Evolutionary conservation across 2,888 invertebrate genomes (phyloP).

Genomic region (Sesamia inferens): DNA sequence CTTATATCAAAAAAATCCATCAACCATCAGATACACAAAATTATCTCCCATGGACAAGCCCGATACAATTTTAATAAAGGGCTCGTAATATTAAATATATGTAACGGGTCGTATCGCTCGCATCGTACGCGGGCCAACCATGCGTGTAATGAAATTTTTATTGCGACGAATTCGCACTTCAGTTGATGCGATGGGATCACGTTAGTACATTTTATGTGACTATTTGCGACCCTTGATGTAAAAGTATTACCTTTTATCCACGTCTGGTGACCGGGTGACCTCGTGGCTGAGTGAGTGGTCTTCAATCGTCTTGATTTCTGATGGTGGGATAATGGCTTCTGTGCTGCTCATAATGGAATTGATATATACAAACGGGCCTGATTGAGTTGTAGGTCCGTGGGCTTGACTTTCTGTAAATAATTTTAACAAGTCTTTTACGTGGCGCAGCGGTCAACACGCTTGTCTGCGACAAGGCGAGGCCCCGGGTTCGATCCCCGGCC

Average conservation of each 20-base stretch:
- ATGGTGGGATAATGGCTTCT: neutral
- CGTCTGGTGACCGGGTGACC: constrained; percentile 37
- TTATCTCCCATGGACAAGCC: constrained; percentile 47
- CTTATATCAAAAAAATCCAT: constrained; percentile 30
- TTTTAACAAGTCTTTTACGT: neutral
- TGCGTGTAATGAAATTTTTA: constrained; percentile 77
- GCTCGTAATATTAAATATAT: constrained; percentile 66
- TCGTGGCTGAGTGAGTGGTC: constrained; percentile 14
- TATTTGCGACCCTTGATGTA: constrained; percentile 53
- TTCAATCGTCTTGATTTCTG: constrained; percentile 14
- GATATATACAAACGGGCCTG: neutral
- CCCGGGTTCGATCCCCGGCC: too few relatives aligned
- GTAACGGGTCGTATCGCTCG: constrained; percentile 60
- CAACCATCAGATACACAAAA: constrained; percentile 33
- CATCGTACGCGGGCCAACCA: constrained; percentile 59
- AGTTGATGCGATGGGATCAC: constrained; percentile 67
- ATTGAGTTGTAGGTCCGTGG: neutral
- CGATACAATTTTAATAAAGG: constrained; percentile 64
- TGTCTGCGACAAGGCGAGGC: too few relatives aligned
- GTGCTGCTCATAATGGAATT: neutral
- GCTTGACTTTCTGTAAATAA: neutral
- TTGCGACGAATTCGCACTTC: constrained; percentile 74
- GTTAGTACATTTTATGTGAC: constrained; percentile 63
- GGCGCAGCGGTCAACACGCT: too few relatives aligned
- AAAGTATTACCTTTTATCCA: constrained; percentile 50